These are phyloP conservation scores for Bombyx mori DNA, from an alignment of 1,140 invertebrate species.

Conservation along the genomic window DNA sequence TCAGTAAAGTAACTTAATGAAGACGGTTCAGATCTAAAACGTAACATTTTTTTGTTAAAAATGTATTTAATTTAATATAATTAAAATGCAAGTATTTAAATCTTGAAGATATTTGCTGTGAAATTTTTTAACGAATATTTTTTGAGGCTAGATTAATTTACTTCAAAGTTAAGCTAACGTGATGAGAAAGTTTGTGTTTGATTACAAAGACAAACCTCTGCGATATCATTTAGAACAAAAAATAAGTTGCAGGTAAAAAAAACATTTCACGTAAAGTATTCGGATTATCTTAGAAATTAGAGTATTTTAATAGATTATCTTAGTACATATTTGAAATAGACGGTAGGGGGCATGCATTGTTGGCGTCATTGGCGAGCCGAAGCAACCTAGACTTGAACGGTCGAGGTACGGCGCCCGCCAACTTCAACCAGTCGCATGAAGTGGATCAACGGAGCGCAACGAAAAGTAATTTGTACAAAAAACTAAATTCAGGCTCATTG, in stretches of 20 bases:
- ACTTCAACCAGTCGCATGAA: conserved; percentile 48
- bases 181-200: conserved; percentile 60
- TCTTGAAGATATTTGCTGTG: no score
- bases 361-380: conserved; percentile 25
- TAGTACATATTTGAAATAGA: no score
- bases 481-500: conserved; percentile 67
- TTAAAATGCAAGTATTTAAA: no score
- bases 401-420: conserved; percentile 23
- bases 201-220: conserved; percentile 41
- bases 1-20: no score
- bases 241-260: conserved; percentile 30
- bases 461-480: conserved; percentile 71
- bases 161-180: conserved; percentile 5
- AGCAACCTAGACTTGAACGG: conserved; percentile 31
- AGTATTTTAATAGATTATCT: no score
- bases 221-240: conserved; percentile 30
- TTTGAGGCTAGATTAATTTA: no score
- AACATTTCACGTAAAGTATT: background rate
- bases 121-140: no score
- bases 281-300: no score
- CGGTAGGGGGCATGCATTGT: conserved; percentile 11
- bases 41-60: no score
- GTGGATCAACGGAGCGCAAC: conserved; percentile 65
- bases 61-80: no score
- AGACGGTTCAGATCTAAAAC: no score